Evolutionary conservation across 2,797 vertebrate genomes (phyloP).

Genomic region (Lithobates pipiens): DNA sequence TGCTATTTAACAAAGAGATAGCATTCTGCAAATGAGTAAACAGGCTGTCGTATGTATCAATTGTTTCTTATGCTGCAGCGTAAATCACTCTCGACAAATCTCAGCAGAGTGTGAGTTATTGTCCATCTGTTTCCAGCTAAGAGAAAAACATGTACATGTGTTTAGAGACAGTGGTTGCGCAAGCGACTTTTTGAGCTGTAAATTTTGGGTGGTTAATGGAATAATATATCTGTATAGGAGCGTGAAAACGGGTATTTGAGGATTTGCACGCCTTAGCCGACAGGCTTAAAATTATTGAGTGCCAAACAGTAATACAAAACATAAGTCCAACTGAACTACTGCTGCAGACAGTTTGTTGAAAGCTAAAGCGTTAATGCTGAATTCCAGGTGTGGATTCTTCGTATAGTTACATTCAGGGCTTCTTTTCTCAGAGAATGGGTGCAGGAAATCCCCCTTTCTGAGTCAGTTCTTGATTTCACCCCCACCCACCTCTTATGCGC

Average conservation of each 20-base stretch:
- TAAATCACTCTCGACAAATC: constrained; percentile 74
- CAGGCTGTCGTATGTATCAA: constrained; percentile 67
- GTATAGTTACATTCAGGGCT: too few relatives aligned
- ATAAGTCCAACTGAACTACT: neutral
- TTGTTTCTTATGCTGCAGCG: constrained; percentile 69
- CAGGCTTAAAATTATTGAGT: neutral
- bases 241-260: constrained; percentile 26
- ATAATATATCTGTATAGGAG: constrained; percentile 36
- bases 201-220: constrained; percentile 63
- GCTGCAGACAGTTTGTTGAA: neutral
- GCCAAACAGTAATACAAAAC: constrained; percentile 3
- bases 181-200: constrained; percentile 67
- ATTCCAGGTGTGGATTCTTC: too few relatives aligned
- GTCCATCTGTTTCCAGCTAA: constrained; percentile 74
- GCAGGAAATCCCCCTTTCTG: too few relatives aligned
- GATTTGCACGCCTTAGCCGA: constrained; percentile 10
- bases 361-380: neutral
- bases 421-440: too few relatives aligned
- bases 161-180: constrained; percentile 70
- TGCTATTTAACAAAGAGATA: constrained; percentile 64
- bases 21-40: constrained; percentile 62
- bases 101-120: constrained; percentile 71
- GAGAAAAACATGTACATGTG: constrained; percentile 69
- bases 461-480: too few relatives aligned
- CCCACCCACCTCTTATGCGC: too few relatives aligned